These are phyloP conservation scores for Stichodactyla helianthus DNA, from an alignment of 64 coral and sea anemone species.

Conservation along the genomic window DNA sequence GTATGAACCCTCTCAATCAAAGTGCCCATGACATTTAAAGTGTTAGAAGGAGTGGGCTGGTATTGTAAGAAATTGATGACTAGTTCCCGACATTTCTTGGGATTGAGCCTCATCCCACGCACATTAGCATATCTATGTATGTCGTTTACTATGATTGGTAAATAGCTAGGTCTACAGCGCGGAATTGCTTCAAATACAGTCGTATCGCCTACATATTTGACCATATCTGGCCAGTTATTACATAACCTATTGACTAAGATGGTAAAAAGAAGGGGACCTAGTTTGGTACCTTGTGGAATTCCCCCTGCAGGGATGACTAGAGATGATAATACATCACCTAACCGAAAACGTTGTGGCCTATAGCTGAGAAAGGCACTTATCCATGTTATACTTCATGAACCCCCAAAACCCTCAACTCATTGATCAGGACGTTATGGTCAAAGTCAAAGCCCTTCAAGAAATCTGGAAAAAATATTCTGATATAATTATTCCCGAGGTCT, in stretches of 20 bases:
- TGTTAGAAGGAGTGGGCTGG: background rate
- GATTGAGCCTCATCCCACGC: background rate
- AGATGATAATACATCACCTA: background rate
- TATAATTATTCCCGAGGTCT: too few species aligned
- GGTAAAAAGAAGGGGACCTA: conserved; percentile 21
- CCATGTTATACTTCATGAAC: background rate
- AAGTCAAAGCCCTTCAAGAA: too few species aligned
- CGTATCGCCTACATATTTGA: conserved; percentile 25
- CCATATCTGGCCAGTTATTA: background rate
- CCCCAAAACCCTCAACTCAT: too few species aligned
- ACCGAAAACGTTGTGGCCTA: background rate
- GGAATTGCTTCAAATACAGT: conserved; percentile 4
- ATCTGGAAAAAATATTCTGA: too few species aligned
- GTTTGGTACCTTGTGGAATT: conserved; percentile 27
- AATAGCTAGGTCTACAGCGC: conserved; percentile 8
- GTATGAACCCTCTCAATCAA: conserved; percentile 22
- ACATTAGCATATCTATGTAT: background rate
- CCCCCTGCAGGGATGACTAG: conserved; percentile 3
- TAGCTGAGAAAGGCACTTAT: background rate
- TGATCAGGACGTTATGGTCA: too few species aligned
- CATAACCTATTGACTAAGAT: conserved; percentile 10
- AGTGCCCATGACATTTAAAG: background rate
- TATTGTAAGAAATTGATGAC: background rate
- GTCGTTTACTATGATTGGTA: background rate
- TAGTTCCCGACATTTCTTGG: background rate